phyloP scores from a whole-genome alignment of 2,113 vertebrate genomes.

The Origma solitaria region DNA sequence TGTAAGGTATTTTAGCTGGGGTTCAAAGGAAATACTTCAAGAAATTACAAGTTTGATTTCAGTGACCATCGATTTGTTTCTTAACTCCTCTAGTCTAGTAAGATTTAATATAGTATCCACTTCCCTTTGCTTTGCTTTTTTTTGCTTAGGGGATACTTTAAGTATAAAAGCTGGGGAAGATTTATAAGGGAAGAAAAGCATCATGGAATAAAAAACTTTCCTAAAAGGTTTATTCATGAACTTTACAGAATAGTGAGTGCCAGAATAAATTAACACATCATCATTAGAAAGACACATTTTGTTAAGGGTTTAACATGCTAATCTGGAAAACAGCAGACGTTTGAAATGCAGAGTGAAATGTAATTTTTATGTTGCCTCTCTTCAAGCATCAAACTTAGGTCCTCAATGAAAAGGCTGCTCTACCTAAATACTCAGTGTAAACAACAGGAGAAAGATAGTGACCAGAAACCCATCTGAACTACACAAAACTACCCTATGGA shows the following conservation, averaged over 20 bases:
- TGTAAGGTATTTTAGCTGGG: background rate
- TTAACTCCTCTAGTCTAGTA: background rate
- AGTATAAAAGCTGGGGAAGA: background rate
- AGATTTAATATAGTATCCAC: background rate
- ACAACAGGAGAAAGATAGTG: background rate
- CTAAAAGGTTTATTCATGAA: background rate
- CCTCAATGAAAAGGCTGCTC: background rate
- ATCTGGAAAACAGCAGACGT: background rate
- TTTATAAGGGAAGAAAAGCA: background rate
- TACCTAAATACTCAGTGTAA: background rate
- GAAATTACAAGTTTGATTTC: background rate
- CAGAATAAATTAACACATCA: background rate
- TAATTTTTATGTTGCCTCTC: background rate
- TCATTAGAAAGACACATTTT: background rate
- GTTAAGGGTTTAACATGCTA: background rate
- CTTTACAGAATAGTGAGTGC: background rate
- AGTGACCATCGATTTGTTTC: background rate
- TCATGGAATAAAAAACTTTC: background rate
- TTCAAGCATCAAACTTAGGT: background rate
- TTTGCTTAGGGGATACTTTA: background rate
- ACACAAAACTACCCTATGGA: background rate
- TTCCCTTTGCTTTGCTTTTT: background rate
- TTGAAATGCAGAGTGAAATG: background rate
- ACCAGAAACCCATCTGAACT: background rate
- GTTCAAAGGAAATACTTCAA: background rate